These are phyloP conservation scores for Hephaestus fuliginosus DNA, from an alignment of 2,797 vertebrate genomes.

Conservation along the genomic window DNA sequence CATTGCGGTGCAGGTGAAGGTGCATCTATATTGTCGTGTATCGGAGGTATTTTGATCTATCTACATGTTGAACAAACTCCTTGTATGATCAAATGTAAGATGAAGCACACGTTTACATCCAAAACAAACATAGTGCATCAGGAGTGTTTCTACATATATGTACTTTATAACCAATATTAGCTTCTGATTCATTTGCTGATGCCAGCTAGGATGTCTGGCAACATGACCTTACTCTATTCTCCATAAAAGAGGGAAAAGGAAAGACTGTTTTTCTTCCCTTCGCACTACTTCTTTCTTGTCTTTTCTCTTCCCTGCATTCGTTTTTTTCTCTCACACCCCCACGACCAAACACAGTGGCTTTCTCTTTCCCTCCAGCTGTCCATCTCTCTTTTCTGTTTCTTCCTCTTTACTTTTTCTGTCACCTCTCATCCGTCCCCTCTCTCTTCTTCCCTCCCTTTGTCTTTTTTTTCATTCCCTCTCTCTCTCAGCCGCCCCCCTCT, in stretches of 20 bases:
- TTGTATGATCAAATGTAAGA: not conserved
- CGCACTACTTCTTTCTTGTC: constrained; percentile 27
- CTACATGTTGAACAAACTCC: not conserved
- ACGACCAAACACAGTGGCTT: constrained; percentile 46
- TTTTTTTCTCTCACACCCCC: constrained; percentile 55
- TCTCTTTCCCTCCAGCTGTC: constrained; percentile 50
- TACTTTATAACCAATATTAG: not conserved
- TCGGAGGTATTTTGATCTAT: not conserved
- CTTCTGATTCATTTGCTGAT: constrained; percentile 25
- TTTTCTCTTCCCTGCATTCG: constrained; percentile 17
- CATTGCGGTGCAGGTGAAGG: not conserved
- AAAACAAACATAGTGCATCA: constrained; percentile 7
- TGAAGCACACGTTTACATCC: not conserved
- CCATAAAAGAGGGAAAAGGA: constrained; percentile 45
- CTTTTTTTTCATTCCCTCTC: constrained; percentile 16
- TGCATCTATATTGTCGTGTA: constrained; percentile 2
- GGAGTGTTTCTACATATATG: not conserved
- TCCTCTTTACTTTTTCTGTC: constrained; percentile 64
- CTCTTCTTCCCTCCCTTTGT: constrained; percentile 38
- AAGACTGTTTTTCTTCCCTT: constrained; percentile 35
- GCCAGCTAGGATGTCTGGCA: constrained; percentile 23
- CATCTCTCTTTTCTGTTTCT: constrained; percentile 44
- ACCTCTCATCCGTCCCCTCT: constrained; percentile 58
- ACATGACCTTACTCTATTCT: constrained; percentile 36
- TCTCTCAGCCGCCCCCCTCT: constrained; percentile 35